Conservation (phyloP, 1,140 invertebrate genomes). For the Ganaspis sp. region DNA sequence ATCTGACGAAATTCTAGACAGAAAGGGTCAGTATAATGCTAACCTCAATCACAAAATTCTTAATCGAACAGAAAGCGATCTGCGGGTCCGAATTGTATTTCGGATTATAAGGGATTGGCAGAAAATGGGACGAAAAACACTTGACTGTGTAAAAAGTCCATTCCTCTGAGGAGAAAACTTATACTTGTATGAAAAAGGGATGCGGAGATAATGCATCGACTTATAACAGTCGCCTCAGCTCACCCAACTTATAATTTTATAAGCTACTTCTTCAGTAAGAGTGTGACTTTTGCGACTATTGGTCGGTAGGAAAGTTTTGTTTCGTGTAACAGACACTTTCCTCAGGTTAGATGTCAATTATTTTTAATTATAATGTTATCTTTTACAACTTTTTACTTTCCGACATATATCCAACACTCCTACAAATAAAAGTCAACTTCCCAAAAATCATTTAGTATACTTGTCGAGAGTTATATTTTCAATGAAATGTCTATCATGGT, state of each 20-base stretch:
- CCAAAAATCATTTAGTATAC: no score
- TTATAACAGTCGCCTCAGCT: conserved; percentile 43
- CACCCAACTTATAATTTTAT: conserved; percentile 47
- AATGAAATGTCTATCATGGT: no score
- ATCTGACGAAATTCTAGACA: conserved; percentile 35
- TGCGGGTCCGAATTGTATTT: neutral
- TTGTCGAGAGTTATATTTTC: no score
- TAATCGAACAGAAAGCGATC: neutral
- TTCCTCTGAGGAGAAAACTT: conserved; percentile 40
- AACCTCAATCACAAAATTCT: conserved; percentile 14
- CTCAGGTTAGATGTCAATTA: neutral
- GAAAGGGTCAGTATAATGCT: neutral
- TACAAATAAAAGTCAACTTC: no score
- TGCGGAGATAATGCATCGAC: conserved; percentile 46
- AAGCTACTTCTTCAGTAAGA: conserved; percentile 27
- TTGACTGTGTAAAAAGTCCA: neutral
- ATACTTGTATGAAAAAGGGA: conserved; percentile 36
- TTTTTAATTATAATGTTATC: neutral
- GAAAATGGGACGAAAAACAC: conserved; percentile 35
- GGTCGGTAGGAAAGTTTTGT: neutral
- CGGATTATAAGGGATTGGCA: conserved; percentile 21
- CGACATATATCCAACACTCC: no score
- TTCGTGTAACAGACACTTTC: neutral
- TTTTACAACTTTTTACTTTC: neutral
- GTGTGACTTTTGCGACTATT: conserved; percentile 1